Evolutionary conservation across 2,113 vertebrate genomes (phyloP).

Genomic region (Lampris megalopsis): DNA sequence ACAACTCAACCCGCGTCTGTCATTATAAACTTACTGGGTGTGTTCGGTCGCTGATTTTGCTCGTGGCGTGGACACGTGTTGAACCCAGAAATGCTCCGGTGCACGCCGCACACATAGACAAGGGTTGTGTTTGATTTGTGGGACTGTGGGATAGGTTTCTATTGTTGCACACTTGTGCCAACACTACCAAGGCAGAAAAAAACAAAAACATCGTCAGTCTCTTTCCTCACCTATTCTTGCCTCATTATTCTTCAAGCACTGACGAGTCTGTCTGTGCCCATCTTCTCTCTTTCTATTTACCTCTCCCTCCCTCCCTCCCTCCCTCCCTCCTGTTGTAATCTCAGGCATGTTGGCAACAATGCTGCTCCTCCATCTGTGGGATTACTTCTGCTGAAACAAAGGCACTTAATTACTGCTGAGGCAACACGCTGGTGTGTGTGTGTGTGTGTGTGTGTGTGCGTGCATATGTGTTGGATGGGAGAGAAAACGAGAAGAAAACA

Average conservation of each 20-base stretch:
- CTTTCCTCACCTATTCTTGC: neutral
- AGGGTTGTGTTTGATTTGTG: conserved; percentile 41
- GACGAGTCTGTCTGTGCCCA: conserved; percentile 29
- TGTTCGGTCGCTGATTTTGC: neutral
- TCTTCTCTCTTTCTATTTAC: conserved; percentile 1
- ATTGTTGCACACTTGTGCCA: conserved; percentile 11
- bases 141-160: conserved; percentile 17
- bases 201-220: conserved; percentile 11
- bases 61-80: neutral
- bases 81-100: conserved; percentile 13
- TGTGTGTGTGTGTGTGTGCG: neutral
- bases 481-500: neutral
- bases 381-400: conserved; percentile 75
- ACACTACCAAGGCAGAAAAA: conserved; percentile 15
- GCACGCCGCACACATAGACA: neutral
- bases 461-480: neutral
- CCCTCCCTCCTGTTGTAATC: conserved; percentile 61
- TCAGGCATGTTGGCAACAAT: conserved; percentile 63
- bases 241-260: neutral
- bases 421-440: conserved; percentile 41
- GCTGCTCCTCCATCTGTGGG: conserved; percentile 70
- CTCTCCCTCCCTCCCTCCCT: conserved; percentile 15
- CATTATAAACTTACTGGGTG: conserved; percentile 11
- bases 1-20: conserved; percentile 1
- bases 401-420: conserved; percentile 74